Conservation (phyloP, 2,888 invertebrate genomes). For the Erebia palarica region DNA sequence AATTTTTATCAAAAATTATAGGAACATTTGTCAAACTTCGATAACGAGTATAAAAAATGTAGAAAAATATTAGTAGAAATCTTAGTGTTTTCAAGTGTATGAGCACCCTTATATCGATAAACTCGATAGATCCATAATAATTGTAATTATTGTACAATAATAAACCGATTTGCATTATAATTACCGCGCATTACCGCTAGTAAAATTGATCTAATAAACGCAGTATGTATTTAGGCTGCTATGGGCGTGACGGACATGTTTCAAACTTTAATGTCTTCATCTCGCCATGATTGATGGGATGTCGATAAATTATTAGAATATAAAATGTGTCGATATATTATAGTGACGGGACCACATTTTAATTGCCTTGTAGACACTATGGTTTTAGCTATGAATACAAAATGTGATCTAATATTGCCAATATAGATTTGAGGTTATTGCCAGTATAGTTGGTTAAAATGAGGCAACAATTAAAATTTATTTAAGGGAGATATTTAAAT, state of each 20-base stretch:
- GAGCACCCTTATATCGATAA: conserved; percentile 1
- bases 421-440: too few species aligned
- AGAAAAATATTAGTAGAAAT: not conserved
- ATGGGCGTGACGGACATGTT: conserved; percentile 8
- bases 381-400: not conserved
- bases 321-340: too few species aligned
- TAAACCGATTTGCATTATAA: conserved; percentile 71
- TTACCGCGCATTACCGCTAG: conserved; percentile 42
- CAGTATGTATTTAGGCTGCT: conserved; percentile 36
- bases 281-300: conserved; percentile 46
- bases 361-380: not conserved
- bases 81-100: not conserved
- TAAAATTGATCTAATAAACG: conserved; percentile 75
- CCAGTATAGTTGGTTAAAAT: too few species aligned
- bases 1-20: not conserved
- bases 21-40: not conserved
- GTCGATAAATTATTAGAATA: conserved; percentile 31
- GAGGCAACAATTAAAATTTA: too few species aligned
- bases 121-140: conserved; percentile 20
- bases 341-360: conserved; percentile 42
- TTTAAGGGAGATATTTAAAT: too few species aligned
- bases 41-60: not conserved
- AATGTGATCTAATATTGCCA: not conserved
- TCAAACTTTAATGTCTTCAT: conserved; percentile 63
- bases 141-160: conserved; percentile 50